Percentiles rank a stretch among this genome's conserved stretches.
phyloP scores from a whole-genome alignment of 1,140 invertebrate genomes.

The Periplaneta americana region DNA sequence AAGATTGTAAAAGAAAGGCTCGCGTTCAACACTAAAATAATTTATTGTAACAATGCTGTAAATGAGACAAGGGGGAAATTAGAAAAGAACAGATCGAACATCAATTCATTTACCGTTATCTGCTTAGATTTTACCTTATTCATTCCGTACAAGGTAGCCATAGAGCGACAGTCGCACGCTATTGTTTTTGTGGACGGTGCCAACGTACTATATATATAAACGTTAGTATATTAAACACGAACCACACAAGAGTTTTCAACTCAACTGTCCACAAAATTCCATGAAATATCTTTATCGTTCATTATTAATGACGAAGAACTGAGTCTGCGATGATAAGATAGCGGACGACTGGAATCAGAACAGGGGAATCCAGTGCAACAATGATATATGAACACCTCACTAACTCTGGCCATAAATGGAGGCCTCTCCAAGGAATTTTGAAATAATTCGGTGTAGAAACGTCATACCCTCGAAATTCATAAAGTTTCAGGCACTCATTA shows the following conservation, averaged over 20 bases:
- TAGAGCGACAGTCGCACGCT: neutral
- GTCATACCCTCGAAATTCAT: too few species aligned
- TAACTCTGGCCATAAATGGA: too few species aligned
- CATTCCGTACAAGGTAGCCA: neutral
- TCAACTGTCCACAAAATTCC: neutral
- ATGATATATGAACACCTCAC: neutral
- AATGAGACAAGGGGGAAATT: neutral
- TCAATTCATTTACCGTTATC: neutral
- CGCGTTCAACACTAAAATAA: neutral
- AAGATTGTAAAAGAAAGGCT: too few species aligned
- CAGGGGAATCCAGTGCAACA: neutral
- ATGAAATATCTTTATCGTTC: neutral
- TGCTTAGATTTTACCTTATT: neutral
- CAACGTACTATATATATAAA: too few species aligned
- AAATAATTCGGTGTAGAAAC: too few species aligned
- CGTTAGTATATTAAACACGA: neutral
- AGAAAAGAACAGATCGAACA: neutral
- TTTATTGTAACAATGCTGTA: neutral
- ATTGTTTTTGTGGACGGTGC: neutral
- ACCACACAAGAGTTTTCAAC: neutral
- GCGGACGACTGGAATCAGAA: neutral
- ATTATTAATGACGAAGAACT: neutral
- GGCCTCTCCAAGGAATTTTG: too few species aligned
- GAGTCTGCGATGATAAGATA: neutral
- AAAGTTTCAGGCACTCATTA: too few species aligned